Evolutionary conservation across 2,797 vertebrate genomes (phyloP), one percentile per base, ranked within the genome.

Genomic region (Epinephelus malabaricus): DNA sequence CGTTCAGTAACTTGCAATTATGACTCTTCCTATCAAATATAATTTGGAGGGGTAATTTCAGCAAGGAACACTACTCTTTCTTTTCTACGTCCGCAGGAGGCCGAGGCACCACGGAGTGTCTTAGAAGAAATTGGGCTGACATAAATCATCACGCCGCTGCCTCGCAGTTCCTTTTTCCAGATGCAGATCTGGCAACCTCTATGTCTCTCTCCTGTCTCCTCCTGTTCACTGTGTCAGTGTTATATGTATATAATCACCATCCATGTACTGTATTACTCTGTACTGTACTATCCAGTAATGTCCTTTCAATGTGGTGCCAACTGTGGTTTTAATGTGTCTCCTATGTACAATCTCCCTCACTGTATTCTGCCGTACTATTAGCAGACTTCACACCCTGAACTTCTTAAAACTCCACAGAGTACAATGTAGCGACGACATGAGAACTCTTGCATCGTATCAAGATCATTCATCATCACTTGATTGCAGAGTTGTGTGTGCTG

Each of bases 81-180:
- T 46, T 34, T 61, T 84, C 58, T 79, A 47, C 91, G 89, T 92
- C 85, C 94, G 94, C 96, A 99, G 98, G 98, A 99, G 96, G 98
- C 98, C 13, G 98, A 99, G 93, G 98, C 98, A 75, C 98, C 98
- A 82, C 97, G 98, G 92, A 99, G 98, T 78, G 98, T 99, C 86
- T 96, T 99, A 93, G 98, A 99, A 95, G 98, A 99, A 93, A 99
- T 99, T 87, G 98, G 98, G 43, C 96, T 99, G 95, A 99, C 98
- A 98, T 99, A 98, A 95, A 88, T 56, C 76, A 18, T 58, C 56
- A 0, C 86, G 86, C 89, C 90, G 92, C 89, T 91, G 92, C 87
- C 23, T 63, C 14, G 14, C 72, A 21, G 45, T 17, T 67, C 46
- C 53, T 63, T 72, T 69, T 25, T 53, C 75, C 85, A 64, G 74